These are phyloP conservation scores for Drosophila neonasuta DNA, from an alignment of 2,888 invertebrate genomes.

Conservation along the genomic window DNA sequence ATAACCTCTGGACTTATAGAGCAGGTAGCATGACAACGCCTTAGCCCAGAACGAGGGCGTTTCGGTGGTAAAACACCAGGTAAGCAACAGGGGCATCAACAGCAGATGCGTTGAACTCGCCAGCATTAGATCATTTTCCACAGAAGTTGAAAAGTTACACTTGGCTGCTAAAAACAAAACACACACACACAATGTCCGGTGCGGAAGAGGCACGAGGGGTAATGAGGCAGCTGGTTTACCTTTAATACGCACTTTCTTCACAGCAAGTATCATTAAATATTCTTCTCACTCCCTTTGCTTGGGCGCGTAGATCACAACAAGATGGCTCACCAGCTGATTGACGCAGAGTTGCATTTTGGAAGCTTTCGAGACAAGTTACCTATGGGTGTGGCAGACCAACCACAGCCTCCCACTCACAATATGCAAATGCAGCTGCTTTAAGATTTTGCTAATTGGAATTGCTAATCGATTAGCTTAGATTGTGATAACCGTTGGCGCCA, in stretches of 20 bases:
- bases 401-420: constrained; percentile 15
- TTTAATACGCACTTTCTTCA: background rate
- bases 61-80: constrained; percentile 24
- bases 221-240: background rate
- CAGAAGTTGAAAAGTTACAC: constrained; percentile 13
- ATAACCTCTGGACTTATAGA: constrained; percentile 28
- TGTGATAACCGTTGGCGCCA: constrained; percentile 38
- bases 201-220: constrained; percentile 20
- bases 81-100: constrained; percentile 13
- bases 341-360: constrained; percentile 37
- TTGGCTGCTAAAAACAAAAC: constrained; percentile 2
- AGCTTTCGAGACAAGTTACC: constrained; percentile 14
- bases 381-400: constrained; percentile 38
- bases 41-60: constrained; percentile 17
- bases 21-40: constrained; percentile 33
- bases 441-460: constrained; percentile 17
- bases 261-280: background rate
- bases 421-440: constrained; percentile 12
- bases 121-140: constrained; percentile 13
- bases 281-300: background rate
- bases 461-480: constrained; percentile 5
- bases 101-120: constrained; percentile 1
- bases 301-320: background rate
- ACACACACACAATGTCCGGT: constrained; percentile 9
- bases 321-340: constrained; percentile 36